Evolutionary conservation across 2,888 invertebrate genomes (phyloP), one percentile per base, ranked within the genome.

Genomic region (Cephus nigrinus): DNA sequence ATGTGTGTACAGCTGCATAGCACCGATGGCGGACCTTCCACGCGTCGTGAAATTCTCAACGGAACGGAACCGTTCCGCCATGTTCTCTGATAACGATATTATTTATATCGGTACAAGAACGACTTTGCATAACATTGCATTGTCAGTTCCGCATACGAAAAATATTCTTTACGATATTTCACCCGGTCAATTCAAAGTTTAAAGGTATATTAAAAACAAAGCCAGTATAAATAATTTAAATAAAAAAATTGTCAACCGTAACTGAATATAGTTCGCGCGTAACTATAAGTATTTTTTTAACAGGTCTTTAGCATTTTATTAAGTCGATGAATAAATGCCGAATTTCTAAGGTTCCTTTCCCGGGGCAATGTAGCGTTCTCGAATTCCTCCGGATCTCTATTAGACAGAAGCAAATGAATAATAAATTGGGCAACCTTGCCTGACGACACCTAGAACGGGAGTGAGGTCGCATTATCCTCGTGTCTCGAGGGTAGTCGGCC

Each of bases 391-490:
- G 0, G 9, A 9, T 55, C 55, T 23, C 55, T 9, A 55, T 55
- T 55, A 55, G 23, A 55, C 23, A 23, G 15, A 55, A 55, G 31
- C 71, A 33, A 33, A 71, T 12, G 32, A 71, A 71, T 71, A 71
- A 71, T 71, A 80, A 79, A 72, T 75, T 40, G 68, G 35, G 32
- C 76, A 84, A 85, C 83, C 86, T 87, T 87, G 85, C 71, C 5
- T 32, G 32, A 71, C 71, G 71, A 71, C 32, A 33, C 78, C 75
- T 76, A 78, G 82, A 86, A 87, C 74, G 81, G 81, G 84, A 83
- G 80, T 84, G 82, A 86, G 87, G 82, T 86, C 83, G 83, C 79
- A 32, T 73, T 79, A 55, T 55, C 9, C 78, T 76, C 77, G 76
- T 83, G 72, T 75, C 72, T 73, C 36, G 77, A 76, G 75, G 81